Conservation (phyloP, 2,888 invertebrate species). For the Lampropteryx suffumata region DNA sequence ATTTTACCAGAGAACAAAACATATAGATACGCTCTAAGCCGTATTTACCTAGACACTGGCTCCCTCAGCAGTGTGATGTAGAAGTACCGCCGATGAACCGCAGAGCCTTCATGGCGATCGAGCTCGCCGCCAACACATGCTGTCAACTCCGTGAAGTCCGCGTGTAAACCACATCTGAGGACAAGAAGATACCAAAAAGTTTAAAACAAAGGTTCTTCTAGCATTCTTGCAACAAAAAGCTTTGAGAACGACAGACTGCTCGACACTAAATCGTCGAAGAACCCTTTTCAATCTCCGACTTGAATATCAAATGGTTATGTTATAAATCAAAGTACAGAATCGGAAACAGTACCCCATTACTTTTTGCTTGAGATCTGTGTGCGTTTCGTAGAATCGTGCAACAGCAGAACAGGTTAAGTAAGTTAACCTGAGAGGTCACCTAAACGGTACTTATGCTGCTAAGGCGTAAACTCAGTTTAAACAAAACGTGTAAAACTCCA, state of each 20-base stretch:
- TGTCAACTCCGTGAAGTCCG: constrained; percentile 98
- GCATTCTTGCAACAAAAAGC: constrained; percentile 13
- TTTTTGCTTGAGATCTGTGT: constrained; percentile 22
- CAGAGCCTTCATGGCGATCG: constrained; percentile 94
- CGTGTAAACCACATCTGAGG: constrained; percentile 94
- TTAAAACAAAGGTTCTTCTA: not conserved
- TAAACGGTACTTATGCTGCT: constrained; percentile 27
- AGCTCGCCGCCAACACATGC: constrained; percentile 94
- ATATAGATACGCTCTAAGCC: too few relatives aligned
- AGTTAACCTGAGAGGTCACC: constrained; percentile 23
- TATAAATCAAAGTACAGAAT: constrained; percentile 14
- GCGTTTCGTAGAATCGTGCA: constrained; percentile 23
- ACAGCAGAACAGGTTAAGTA: constrained; percentile 29
- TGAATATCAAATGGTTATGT: constrained; percentile 17
- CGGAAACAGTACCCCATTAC: constrained; percentile 23
- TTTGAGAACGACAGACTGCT: constrained; percentile 15
- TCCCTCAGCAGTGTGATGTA: constrained; percentile 98
- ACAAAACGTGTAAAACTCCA: constrained; percentile 25
- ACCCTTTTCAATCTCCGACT: constrained; percentile 15
- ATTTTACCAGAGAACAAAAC: too few relatives aligned
- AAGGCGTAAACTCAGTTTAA: constrained; percentile 19
- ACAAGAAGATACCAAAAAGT: constrained; percentile 34
- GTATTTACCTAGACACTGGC: constrained; percentile 88
- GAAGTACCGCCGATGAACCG: constrained; percentile 93
- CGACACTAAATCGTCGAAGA: constrained; percentile 16